These are phyloP conservation scores for Taenaris catops DNA, from an alignment of 2,888 invertebrate species.

Conservation along the genomic window DNA sequence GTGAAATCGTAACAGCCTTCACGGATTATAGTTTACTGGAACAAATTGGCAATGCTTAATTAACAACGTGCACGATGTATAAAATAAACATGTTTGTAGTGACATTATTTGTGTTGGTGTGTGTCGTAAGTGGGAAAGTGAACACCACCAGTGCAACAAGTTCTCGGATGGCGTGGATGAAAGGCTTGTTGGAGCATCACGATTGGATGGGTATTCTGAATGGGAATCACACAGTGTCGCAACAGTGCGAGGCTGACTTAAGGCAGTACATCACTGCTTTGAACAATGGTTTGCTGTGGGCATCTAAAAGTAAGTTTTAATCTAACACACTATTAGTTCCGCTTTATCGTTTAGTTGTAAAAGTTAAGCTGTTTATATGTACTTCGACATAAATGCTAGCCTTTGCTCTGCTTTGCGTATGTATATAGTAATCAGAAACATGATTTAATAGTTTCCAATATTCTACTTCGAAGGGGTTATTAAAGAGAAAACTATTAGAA, in stretches of 20 bases:
- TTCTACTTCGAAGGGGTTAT: no score
- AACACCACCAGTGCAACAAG: constrained; percentile 37
- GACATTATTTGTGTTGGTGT: constrained; percentile 55
- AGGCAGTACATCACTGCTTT: constrained; percentile 78
- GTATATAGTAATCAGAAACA: no score
- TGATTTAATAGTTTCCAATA: no score
- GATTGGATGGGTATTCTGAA: constrained; percentile 72
- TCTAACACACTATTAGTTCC: no score
- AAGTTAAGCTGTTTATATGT: no score
- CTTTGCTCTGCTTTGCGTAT: no score
- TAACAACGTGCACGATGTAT: constrained; percentile 25
- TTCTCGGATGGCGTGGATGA: constrained; percentile 82
- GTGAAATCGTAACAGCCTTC: constrained; percentile 24
- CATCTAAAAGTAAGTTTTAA: constrained; percentile 88
- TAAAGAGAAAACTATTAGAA: no score
- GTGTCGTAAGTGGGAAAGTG: constrained; percentile 59
- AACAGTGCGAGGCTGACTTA: constrained; percentile 77
- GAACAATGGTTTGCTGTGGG: constrained; percentile 85
- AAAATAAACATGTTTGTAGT: constrained; percentile 40
- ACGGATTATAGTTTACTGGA: constrained; percentile 20
- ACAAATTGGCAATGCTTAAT: constrained; percentile 22
- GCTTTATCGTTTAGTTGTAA: no score
- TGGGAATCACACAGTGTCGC: constrained; percentile 55
- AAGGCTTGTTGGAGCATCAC: constrained; percentile 82
- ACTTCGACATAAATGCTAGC: no score